Evolutionary conservation across 2,113 vertebrate genomes (phyloP).

Genomic region (Lamprotornis superbus): DNA sequence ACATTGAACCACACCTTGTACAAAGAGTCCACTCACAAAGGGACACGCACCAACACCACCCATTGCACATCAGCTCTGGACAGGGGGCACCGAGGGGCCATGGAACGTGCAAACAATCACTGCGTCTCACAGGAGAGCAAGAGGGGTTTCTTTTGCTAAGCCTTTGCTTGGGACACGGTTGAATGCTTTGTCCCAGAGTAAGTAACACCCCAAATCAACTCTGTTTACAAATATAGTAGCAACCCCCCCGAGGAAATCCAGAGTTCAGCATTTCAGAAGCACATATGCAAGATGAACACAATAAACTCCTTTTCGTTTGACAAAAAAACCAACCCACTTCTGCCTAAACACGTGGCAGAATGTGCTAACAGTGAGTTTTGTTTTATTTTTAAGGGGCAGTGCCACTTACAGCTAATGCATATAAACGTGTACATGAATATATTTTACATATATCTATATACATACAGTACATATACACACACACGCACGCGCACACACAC

Average conservation of each 20-base stretch:
- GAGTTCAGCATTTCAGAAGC: conserved; percentile 36
- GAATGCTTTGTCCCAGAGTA: not conserved
- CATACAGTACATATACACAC: conserved; percentile 63
- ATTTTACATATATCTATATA: conserved; percentile 68
- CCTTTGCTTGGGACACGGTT: not conserved
- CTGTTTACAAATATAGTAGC: not conserved
- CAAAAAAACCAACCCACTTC: not conserved
- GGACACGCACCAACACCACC: conserved; percentile 50
- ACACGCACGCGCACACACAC: not conserved
- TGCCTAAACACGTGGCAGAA: not conserved
- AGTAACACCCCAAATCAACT: not conserved
- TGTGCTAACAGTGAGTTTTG: conserved; percentile 19
- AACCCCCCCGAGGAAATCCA: not conserved
- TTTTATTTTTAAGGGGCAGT: conserved; percentile 29
- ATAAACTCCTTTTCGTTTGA: conserved; percentile 23
- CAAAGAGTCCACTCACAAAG: conserved; percentile 56
- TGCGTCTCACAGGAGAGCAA: not conserved
- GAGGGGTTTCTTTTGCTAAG: not conserved
- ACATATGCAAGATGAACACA: conserved; percentile 20
- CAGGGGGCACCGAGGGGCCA: not conserved
- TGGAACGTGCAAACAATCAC: not conserved
- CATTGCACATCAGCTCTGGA: conserved; percentile 44
- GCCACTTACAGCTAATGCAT: conserved; percentile 61
- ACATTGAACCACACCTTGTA: conserved; percentile 48
- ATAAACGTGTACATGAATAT: conserved; percentile 56